Evolutionary conservation across 2,797 vertebrate species (phyloP), one percentile per base, ranked within the genome.

Genomic region (Synanceia verrucosa): DNA sequence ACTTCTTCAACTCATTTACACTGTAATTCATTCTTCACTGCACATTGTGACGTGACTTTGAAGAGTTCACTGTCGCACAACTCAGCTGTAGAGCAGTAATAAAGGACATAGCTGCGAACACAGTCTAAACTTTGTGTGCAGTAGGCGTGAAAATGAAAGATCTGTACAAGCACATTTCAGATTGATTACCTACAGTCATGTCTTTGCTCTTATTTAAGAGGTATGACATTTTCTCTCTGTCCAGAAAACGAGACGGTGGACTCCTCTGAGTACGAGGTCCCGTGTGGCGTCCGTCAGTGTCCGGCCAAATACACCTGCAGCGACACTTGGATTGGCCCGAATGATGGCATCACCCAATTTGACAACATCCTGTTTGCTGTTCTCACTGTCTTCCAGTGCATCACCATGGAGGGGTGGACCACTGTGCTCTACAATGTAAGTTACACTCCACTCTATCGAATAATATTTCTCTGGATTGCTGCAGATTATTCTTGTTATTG

Each of bases 351-450:
- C 92, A 99, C 98, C 0, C 97, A 99, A 93, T 99, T 99, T 0
- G 97, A 99, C 91, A 99, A 99, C 95, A 99, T 99, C 92, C 95
- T 99, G 61, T 99, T 99, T 65, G 97, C 98, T 63, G 93, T 99
- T 78, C 93, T 99, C 88, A 99, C 98, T 0, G 98, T 99, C 91
- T 99, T 99, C 95, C 98, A 99, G 91, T 99, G 98, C 90, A 99
- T 99, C 92, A 99, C 98, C 85, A 99, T 99, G 98, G 98, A 99
- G 93, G 98, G 98, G 76, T 99, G 98, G 98, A 99, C 97, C 85
- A 96, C 96, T 46, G 96, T 99, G 68, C 95, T 99, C 86, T 99
- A 99, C 90, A 97, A 97, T 24, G 98, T 99, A 85, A 82, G 87
- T n/a, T n/a, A n/a, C n/a, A n/a, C n/a, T n/a, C n/a, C n/a, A n/a